Conservation (phyloP, 2,888 invertebrate genomes). For the Leptinotarsa peninsularis region DNA sequence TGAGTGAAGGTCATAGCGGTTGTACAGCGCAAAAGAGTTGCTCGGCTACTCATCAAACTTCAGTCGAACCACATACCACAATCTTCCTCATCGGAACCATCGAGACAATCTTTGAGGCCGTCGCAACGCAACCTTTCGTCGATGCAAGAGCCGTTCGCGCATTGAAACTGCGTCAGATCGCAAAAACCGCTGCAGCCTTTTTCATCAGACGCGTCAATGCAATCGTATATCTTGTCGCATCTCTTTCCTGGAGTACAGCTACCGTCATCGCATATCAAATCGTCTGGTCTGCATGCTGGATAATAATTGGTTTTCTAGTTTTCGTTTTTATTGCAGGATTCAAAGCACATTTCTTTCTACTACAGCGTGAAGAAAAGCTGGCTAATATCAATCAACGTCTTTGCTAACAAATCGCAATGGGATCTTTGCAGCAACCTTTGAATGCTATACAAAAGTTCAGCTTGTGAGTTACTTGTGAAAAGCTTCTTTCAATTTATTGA, state of each 20-base stretch:
- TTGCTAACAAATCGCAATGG: no score
- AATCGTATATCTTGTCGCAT: conserved; percentile 76
- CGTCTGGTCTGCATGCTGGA: conserved; percentile 64
- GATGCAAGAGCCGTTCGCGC: conserved; percentile 68
- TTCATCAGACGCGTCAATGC: conserved; percentile 82
- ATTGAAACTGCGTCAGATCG: conserved; percentile 54
- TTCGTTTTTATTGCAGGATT: not conserved
- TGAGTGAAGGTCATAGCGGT: not conserved
- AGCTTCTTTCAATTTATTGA: no score
- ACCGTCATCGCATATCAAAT: conserved; percentile 70
- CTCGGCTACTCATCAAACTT: not conserved
- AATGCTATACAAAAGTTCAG: no score
- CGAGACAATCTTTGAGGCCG: conserved; percentile 69
- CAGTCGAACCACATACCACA: conserved; percentile 62
- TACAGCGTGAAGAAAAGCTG: no score
- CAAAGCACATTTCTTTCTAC: not conserved
- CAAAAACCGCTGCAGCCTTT: conserved; percentile 67
- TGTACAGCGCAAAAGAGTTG: not conserved
- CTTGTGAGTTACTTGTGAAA: no score
- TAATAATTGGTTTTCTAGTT: not conserved
- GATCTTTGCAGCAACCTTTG: no score
- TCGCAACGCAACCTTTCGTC: conserved; percentile 66
- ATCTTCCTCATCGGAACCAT: conserved; percentile 71
- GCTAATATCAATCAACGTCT: no score
- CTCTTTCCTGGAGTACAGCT: conserved; percentile 62